phyloP scores from a whole-genome alignment of 2,797 vertebrate species.

The Spinus olivaceus region DNA sequence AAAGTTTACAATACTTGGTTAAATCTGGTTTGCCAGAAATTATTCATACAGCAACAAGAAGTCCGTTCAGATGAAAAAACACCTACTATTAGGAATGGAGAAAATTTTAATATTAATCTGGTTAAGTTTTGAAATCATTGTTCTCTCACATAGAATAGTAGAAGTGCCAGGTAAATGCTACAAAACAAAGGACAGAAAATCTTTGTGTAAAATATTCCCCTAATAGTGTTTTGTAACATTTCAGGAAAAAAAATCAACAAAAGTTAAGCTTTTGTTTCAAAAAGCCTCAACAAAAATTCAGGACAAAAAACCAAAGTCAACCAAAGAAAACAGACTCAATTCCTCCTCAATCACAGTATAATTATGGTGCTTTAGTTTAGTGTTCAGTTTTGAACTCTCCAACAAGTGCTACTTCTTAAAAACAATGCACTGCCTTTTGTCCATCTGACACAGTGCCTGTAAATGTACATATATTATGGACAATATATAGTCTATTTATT shows the following conservation, averaged over 20 bases:
- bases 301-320: neutral
- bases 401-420: neutral
- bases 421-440: neutral
- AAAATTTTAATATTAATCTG: neutral
- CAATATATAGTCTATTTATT: neutral
- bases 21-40: slow-evolving; percentile 14
- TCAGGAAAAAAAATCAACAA: neutral
- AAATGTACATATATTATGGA: neutral
- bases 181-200: neutral
- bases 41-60: neutral
- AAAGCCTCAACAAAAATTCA: neutral
- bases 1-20: neutral
- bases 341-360: neutral
- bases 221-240: neutral
- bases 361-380: neutral
- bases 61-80: neutral
- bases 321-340: neutral
- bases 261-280: neutral
- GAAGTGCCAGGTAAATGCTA: neutral
- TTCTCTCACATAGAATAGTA: neutral
- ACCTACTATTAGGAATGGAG: neutral
- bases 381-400: neutral
- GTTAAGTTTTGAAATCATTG: slow-evolving; percentile 1
- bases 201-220: neutral
- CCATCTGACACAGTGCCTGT: neutral